Percentiles rank a stretch among this genome's conserved stretches.
phyloP scores from a whole-genome alignment of 2,888 invertebrate species.

The Nomada flava region DNA sequence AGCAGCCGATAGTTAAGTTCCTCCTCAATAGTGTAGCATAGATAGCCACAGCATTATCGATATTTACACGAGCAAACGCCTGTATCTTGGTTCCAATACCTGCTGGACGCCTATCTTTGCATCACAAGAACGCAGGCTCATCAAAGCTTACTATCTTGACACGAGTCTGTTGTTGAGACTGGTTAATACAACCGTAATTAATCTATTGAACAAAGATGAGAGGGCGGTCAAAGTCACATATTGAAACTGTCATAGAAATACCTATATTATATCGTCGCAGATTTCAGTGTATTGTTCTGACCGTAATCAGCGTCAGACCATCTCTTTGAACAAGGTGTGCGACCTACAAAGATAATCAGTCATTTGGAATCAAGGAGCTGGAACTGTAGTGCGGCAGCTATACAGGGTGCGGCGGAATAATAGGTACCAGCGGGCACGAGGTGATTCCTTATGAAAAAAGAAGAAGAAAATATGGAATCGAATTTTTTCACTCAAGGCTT shows the following conservation, averaged over 20 bases:
- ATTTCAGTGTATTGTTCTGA: conserved; percentile 26
- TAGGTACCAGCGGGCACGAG: no score
- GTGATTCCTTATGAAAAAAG: no score
- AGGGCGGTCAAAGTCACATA: conserved; percentile 21
- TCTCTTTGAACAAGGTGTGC: conserved; percentile 31
- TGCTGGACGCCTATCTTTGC: conserved; percentile 20
- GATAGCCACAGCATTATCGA: conserved; percentile 23
- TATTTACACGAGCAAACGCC: conserved; percentile 26
- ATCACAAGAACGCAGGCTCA: conserved; percentile 15
- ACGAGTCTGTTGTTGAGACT: background rate
- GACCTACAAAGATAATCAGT: conserved; percentile 1
- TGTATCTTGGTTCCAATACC: conserved; percentile 12
- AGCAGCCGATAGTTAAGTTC: conserved; percentile 2
- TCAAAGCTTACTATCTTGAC: background rate
- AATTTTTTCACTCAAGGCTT: no score
- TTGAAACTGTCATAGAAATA: conserved; percentile 33
- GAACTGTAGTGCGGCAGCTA: no score
- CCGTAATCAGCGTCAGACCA: background rate
- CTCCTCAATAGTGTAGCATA: conserved; percentile 2
- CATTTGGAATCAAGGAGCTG: background rate
- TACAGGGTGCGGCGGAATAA: no score
- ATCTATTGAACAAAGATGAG: conserved; percentile 29
- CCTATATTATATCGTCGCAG: background rate
- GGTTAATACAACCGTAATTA: conserved; percentile 37
- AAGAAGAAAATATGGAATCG: no score